Evolutionary conservation across 2,888 invertebrate species (phyloP), one percentile per base, ranked within the genome.

Genomic region (Drosophila sordidula): DNA sequence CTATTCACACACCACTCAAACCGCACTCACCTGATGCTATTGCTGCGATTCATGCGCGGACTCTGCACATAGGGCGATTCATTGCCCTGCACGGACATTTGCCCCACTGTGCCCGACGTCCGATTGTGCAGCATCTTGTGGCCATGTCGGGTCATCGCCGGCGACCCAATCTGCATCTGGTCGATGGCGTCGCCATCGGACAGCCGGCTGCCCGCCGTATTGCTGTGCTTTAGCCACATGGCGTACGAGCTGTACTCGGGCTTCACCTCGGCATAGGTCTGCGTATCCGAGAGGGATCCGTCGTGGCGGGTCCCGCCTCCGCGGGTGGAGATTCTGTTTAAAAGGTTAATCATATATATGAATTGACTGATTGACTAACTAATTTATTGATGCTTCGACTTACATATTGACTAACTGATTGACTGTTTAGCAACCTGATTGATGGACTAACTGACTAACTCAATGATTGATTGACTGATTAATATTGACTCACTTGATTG

Each of bases 131-230:
- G 80, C 80, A 92, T 90, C 77, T 92, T 92, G 71, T 92, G 92
- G 54, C 90, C 90, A 89, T 95, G 95, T 3, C 92, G 87, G 18
- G 90, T 81, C 90, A 92, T 89, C 77, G 97, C 94, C 87, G 96
- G 96, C 12, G 94, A 93, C 64, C 94, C 94, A 77, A 96, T 95
- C 89, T 97, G 96, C 81, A 95, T 93, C 64, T 95, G 95, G 93
- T 96, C 96, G 92, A 98, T 95, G 87, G 97, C 97, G 92, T 98
- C 98, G 61, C 98, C 97, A 91, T 98, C 98, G 50, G 97, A 97
- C 75, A 97, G 93, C 61, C 95, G 94, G 72, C 95, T 95, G 77
- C 95, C 95, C 69, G 96, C 95, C 76, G 95, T 95, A 90, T 95
- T 95, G 94, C 97, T 97, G 92, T 97, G 97, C 91, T 97, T 94